Percentiles rank a stretch among this genome's conserved stretches.
These are phyloP conservation scores for Nowickia ferox DNA, from an alignment of 2,888 invertebrate genomes.

Conservation along the genomic window DNA sequence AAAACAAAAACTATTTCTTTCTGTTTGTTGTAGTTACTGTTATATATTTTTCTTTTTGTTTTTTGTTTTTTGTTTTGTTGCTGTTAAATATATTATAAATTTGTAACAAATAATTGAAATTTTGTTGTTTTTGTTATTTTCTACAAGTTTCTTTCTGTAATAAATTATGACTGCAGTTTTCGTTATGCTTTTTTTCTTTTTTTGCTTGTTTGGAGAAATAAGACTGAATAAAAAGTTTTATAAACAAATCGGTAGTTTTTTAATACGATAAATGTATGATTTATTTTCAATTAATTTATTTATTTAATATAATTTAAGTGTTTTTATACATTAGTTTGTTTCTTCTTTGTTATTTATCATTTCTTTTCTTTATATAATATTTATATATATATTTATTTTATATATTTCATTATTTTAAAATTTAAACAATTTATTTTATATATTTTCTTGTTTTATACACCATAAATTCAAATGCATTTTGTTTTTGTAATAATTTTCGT, in stretches of 20 bases:
- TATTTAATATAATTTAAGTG: slow-evolving; percentile 71
- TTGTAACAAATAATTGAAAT: slow-evolving; percentile 60
- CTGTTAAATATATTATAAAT: slow-evolving; percentile 52
- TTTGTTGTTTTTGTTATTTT: slow-evolving; percentile 46
- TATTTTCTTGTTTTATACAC: slow-evolving; percentile 77
- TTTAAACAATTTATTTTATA: slow-evolving; percentile 71
- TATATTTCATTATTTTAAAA: slow-evolving; percentile 60
- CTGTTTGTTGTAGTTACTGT: slow-evolving; percentile 35
- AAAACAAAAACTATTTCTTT: slow-evolving; percentile 46
- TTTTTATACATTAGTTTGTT: slow-evolving; percentile 70
- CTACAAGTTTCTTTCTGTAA: slow-evolving; percentile 54
- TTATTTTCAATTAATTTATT: slow-evolving; percentile 63
- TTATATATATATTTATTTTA: slow-evolving; percentile 48
- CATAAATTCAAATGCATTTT: slow-evolving; percentile 79
- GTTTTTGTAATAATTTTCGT: slow-evolving; percentile 72
- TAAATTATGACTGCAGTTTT: slow-evolving; percentile 53
- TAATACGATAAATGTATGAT: slow-evolving; percentile 63
- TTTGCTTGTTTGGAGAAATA: not conserved
- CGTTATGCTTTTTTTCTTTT: slow-evolving; percentile 51
- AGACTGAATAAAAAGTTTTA: slow-evolving; percentile 15
- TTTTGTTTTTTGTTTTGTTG: too few relatives aligned
- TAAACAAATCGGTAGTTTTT: slow-evolving; percentile 45
- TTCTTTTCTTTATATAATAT: slow-evolving; percentile 56
- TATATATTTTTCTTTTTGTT: not conserved
- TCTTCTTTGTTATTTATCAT: slow-evolving; percentile 42